Conservation (phyloP, 2,888 invertebrate genomes). For the Callyntrura guangdongensis region DNA sequence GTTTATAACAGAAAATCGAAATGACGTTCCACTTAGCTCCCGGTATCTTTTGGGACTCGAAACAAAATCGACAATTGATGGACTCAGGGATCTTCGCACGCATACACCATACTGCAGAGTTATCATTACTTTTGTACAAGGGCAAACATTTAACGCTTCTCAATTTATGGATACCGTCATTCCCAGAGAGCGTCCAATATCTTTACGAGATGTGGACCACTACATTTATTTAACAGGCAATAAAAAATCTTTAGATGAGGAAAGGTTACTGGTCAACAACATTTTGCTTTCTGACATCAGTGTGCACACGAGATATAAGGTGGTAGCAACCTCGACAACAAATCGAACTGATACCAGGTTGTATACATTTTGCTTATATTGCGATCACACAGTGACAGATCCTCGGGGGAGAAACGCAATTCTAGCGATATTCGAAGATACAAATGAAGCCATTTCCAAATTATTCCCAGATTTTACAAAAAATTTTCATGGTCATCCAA, state of each 20-base stretch:
- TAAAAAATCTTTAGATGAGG: background rate
- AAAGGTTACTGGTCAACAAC: background rate
- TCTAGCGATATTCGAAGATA: background rate
- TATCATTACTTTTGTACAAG: constrained; percentile 33
- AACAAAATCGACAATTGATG: background rate
- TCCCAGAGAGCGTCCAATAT: constrained; percentile 37
- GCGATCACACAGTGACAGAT: constrained; percentile 34
- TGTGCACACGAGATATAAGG: constrained; percentile 3
- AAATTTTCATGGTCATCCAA: constrained; percentile 14
- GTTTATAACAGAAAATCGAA: background rate
- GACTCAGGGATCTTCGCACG: constrained; percentile 14
- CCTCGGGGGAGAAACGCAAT: constrained; percentile 23
- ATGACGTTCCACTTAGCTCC: background rate
- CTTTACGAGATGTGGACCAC: constrained; percentile 39
- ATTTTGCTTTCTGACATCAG: constrained; percentile 43
- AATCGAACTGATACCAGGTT: background rate
- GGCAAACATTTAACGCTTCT: constrained; percentile 17
- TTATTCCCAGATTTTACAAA: constrained; percentile 27
- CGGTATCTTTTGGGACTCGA: background rate
- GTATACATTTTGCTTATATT: constrained; percentile 47
- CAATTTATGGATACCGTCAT: background rate
- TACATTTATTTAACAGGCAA: constrained; percentile 26
- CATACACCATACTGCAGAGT: constrained; percentile 40
- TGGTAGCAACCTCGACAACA: constrained; percentile 8
- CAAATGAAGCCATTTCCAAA: background rate